Evolutionary conservation across 2,888 invertebrate genomes (phyloP).

Genomic region (Heliconius ethilla): DNA sequence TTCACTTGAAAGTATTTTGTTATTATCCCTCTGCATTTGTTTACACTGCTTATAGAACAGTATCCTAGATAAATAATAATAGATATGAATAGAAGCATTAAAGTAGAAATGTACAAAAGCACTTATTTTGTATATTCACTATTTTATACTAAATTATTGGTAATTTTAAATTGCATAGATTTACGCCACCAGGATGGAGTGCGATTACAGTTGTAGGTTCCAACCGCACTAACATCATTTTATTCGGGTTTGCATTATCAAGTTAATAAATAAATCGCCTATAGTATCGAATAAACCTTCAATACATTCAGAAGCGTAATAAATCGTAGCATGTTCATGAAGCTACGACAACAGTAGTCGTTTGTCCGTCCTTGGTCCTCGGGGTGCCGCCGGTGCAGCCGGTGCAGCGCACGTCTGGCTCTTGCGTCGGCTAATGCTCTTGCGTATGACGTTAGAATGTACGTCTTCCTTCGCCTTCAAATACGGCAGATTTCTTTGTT

Average conservation of each 20-base stretch:
- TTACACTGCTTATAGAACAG: neutral
- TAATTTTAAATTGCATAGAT: neutral
- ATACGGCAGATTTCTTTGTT: neutral
- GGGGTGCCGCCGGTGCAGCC: neutral
- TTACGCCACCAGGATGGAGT: neutral
- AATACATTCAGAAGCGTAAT: neutral
- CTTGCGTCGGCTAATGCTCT: conserved; percentile 26
- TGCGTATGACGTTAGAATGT: conserved; percentile 6
- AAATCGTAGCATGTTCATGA: neutral
- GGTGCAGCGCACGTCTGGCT: conserved; percentile 18
- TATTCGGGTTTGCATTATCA: too few relatives aligned
- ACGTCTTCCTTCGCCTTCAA: too few relatives aligned
- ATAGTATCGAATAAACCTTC: too few relatives aligned
- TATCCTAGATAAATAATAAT: neutral
- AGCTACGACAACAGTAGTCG: neutral
- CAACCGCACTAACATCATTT: too few relatives aligned
- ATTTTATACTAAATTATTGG: neutral
- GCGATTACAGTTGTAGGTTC: neutral
- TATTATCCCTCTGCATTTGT: neutral
- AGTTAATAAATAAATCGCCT: too few relatives aligned
- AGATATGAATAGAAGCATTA: neutral
- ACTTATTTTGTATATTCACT: neutral
- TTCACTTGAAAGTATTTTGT: neutral
- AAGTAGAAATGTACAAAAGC: neutral
- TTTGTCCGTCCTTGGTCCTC: neutral